A percentile compares a stretch with the other conserved stretches of the same genome.
Conservation (phyloP, 2,888 invertebrate genomes). For the Rhamnusium bicolor region DNA sequence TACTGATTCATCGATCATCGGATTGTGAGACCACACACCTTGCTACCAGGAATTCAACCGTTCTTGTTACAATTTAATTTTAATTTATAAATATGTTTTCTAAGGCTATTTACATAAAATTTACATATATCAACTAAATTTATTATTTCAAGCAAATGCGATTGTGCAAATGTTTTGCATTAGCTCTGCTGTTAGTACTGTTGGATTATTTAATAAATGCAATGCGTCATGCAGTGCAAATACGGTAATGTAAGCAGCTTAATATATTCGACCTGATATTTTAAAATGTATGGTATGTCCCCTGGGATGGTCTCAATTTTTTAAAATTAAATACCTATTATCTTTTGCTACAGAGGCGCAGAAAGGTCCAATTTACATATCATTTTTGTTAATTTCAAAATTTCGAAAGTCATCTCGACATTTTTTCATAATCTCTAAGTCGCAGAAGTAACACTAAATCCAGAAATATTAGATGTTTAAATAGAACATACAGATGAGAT, state of each 20-base stretch:
- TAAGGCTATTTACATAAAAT: neutral
- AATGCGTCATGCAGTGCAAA: neutral
- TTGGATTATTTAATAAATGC: neutral
- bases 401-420: too few relatives aligned
- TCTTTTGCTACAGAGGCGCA: too few relatives aligned
- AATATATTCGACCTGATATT: neutral
- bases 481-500: too few relatives aligned
- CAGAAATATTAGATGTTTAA: too few relatives aligned
- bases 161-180: constrained; percentile 4
- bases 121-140: constrained; percentile 4
- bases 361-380: too few relatives aligned
- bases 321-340: too few relatives aligned
- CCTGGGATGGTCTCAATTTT: too few relatives aligned
- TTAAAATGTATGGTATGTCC: neutral
- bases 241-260: neutral
- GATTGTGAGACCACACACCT: constrained; percentile 11
- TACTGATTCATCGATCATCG: constrained; percentile 4
- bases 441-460: too few relatives aligned
- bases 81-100: constrained; percentile 4
- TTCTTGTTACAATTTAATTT: constrained; percentile 8
- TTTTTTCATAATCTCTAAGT: too few relatives aligned
- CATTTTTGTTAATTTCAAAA: too few relatives aligned
- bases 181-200: neutral
- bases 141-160: neutral
- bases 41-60: neutral